Conservation (phyloP, 2,888 invertebrate species). For the Autographa gamma region DNA sequence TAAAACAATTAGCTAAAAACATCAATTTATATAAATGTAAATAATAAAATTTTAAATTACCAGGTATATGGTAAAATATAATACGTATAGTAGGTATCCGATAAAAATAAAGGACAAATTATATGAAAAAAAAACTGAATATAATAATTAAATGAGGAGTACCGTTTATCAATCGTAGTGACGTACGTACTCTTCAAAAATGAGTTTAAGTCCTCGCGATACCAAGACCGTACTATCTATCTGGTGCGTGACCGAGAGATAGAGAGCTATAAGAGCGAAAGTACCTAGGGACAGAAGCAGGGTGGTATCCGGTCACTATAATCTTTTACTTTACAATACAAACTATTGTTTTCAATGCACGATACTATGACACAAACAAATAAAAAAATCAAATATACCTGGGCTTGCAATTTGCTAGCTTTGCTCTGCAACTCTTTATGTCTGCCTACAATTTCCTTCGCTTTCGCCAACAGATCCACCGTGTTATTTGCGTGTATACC, state of each 20-base stretch:
- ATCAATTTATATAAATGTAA: conserved; percentile 30
- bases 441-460: conserved; percentile 96
- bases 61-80: conserved; percentile 31
- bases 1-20: conserved; percentile 32
- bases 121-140: conserved; percentile 26
- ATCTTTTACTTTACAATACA: conserved; percentile 22
- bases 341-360: conserved; percentile 52
- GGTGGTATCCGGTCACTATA: conserved; percentile 49
- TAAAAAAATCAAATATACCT: conserved; percentile 86
- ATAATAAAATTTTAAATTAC: conserved; percentile 16
- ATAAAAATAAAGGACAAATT: conserved; percentile 38
- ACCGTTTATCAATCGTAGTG: conserved; percentile 48
- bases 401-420: conserved; percentile 95
- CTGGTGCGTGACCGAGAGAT: conserved; percentile 55
- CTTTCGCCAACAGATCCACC: conserved; percentile 94
- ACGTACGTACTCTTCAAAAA: conserved; percentile 54
- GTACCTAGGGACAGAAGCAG: conserved; percentile 54
- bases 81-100: conserved; percentile 39
- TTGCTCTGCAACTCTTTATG: conserved; percentile 97
- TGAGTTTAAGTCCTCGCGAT: conserved; percentile 48
- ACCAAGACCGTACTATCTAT: conserved; percentile 47
- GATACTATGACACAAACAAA: conserved; percentile 41
- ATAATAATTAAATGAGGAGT: conserved; percentile 52
- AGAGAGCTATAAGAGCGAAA: conserved; percentile 54
- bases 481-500: conserved; percentile 96